These are phyloP conservation scores for Pollachius pollachius DNA, from an alignment of 2,113 vertebrate species.

Conservation along the genomic window DNA sequence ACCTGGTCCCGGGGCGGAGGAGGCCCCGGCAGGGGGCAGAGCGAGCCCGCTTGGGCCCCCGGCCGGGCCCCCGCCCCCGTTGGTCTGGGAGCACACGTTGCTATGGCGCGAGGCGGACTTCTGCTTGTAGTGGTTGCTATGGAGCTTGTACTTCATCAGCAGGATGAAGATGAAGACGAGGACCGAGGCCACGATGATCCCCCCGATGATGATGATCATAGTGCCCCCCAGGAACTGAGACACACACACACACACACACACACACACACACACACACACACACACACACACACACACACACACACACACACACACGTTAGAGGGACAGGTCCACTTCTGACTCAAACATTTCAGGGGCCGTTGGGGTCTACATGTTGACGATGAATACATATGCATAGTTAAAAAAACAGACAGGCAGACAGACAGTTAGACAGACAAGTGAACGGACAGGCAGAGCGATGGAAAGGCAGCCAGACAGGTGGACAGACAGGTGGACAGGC, in stretches of 20 bases:
- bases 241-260: not conserved
- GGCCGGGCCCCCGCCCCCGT: slow-evolving; percentile 50
- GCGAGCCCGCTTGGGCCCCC: slow-evolving; percentile 38
- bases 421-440: too few species aligned
- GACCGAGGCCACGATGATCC: slow-evolving; percentile 82
- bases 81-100: slow-evolving; percentile 76
- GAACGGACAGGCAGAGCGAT: too few species aligned
- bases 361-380: too few species aligned
- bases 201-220: slow-evolving; percentile 85
- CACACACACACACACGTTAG: too few species aligned
- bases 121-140: slow-evolving; percentile 80
- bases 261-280: too few species aligned
- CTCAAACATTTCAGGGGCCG: too few species aligned
- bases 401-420: too few species aligned
- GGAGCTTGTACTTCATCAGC: slow-evolving; percentile 83
- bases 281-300: too few species aligned
- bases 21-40: slow-evolving; percentile 48
- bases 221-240: slow-evolving; percentile 78
- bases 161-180: slow-evolving; percentile 86
- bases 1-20: slow-evolving; percentile 59
- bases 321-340: too few species aligned
- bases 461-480: too few species aligned
- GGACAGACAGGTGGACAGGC: too few species aligned
- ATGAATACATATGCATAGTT: too few species aligned
- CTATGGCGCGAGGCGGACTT: slow-evolving; percentile 72